These are phyloP conservation scores for Desmodus rotundus DNA, from an alignment of 2,113 vertebrate genomes.

Conservation along the genomic window DNA sequence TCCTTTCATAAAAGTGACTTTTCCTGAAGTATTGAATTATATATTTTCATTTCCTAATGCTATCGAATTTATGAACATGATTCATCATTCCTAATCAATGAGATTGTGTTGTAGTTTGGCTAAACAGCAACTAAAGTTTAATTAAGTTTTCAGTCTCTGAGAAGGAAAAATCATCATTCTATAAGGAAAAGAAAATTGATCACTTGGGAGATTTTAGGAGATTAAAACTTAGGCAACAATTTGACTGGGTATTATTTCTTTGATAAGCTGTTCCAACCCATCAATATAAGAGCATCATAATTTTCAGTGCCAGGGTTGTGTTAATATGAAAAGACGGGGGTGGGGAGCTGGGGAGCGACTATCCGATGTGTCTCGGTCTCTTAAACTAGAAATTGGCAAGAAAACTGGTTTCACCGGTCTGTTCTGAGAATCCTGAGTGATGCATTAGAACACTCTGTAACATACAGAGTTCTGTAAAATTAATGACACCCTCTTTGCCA, in stretches of 20 bases:
- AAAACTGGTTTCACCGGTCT: not conserved
- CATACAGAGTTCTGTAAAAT: not conserved
- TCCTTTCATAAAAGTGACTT: slow-evolving; percentile 20
- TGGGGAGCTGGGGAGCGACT: not conserved
- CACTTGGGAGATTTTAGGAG: slow-evolving; percentile 58
- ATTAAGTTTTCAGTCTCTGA: slow-evolving; percentile 63
- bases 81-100: slow-evolving; percentile 60
- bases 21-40: not conserved
- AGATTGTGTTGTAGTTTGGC: slow-evolving; percentile 62
- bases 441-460: not conserved
- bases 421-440: not conserved
- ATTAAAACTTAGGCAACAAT: slow-evolving; percentile 50
- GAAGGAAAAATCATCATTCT: slow-evolving; percentile 30
- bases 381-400: not conserved
- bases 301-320: not conserved
- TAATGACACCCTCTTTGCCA: not conserved
- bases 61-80: slow-evolving; percentile 54
- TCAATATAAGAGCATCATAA: not conserved
- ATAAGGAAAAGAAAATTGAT: slow-evolving; percentile 42
- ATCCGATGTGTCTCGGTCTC: not conserved
- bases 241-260: slow-evolving; percentile 42
- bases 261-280: slow-evolving; percentile 41
- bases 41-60: slow-evolving; percentile 60
- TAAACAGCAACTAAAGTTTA: slow-evolving; percentile 68
- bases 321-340: not conserved